Evolutionary conservation across 2,113 vertebrate species (phyloP).

Genomic region (Pardalotus punctatus): DNA sequence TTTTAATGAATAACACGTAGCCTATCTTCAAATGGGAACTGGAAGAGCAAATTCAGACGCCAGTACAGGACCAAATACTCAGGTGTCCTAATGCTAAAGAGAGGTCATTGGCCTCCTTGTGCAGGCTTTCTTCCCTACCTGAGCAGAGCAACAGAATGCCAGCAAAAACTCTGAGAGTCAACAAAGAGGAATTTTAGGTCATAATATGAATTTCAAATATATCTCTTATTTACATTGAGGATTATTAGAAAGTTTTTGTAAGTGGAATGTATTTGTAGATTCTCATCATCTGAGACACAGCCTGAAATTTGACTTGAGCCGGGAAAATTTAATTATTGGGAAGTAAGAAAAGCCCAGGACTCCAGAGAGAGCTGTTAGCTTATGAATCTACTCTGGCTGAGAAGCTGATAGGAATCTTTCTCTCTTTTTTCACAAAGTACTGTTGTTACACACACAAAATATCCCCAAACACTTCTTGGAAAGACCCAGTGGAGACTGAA

Average conservation of each 20-base stretch:
- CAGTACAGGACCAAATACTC: background rate
- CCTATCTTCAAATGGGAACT: background rate
- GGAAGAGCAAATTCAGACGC: background rate
- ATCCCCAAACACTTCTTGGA: background rate
- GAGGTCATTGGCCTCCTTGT: accelerated
- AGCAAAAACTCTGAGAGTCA: background rate
- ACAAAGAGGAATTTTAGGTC: background rate
- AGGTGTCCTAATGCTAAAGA: background rate
- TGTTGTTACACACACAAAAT: background rate
- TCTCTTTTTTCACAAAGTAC: background rate
- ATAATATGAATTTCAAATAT: background rate
- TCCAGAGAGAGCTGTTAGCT: background rate
- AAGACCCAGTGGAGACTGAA: background rate
- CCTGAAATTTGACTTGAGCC: background rate
- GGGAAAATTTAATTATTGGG: background rate
- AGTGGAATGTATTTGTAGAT: background rate
- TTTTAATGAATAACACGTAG: background rate
- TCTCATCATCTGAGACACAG: background rate
- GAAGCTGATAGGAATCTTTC: background rate
- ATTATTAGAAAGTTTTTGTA: background rate
- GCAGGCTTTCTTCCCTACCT: accelerated
- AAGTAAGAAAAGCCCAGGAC: background rate
- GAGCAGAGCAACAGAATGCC: background rate
- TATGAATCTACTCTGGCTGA: background rate
- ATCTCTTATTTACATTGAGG: background rate